These are phyloP conservation scores for Coilia nasus DNA, from an alignment of 2,797 vertebrate genomes.

Conservation along the genomic window DNA sequence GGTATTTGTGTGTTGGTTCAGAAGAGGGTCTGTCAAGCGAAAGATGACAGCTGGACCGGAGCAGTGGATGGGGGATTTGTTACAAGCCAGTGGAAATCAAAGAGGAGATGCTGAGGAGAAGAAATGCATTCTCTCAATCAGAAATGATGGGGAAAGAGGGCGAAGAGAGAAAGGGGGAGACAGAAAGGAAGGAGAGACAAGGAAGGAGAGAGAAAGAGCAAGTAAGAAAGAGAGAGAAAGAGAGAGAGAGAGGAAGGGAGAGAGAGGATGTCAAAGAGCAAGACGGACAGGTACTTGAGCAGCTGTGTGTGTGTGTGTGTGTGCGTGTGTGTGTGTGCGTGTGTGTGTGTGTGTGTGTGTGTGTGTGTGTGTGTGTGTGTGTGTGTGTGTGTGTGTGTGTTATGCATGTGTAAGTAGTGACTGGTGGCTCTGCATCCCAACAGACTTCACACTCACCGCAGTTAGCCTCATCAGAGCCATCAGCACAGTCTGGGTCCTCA, in stretches of 20 bases:
- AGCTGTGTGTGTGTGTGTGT: too few species aligned
- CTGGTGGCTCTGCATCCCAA: too few species aligned
- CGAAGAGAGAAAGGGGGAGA: conserved; percentile 36
- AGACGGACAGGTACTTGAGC: too few species aligned
- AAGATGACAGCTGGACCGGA: conserved; percentile 51
- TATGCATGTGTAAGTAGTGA: too few species aligned
- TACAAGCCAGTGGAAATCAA: conserved; percentile 53
- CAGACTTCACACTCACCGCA: conserved; percentile 83
- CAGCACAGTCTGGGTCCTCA: conserved; percentile 95
- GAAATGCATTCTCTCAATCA: conserved; percentile 48
- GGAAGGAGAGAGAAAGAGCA: background rate
- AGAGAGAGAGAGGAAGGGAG: background rate
- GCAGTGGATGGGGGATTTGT: conserved; percentile 51
- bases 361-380: background rate
- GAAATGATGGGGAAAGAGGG: conserved; percentile 21
- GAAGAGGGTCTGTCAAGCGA: conserved; percentile 46
- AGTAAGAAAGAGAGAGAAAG: background rate
- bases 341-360: too few species aligned
- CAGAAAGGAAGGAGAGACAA: background rate
- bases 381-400: background rate
- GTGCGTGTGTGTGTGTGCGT: too few species aligned
- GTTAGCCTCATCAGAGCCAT: conserved; percentile 95
- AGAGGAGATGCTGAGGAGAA: conserved; percentile 53
- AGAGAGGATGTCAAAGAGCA: background rate
- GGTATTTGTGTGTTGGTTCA: background rate